phyloP scores from a whole-genome alignment of 2,113 vertebrate genomes.

The Cheilinus undulatus region DNA sequence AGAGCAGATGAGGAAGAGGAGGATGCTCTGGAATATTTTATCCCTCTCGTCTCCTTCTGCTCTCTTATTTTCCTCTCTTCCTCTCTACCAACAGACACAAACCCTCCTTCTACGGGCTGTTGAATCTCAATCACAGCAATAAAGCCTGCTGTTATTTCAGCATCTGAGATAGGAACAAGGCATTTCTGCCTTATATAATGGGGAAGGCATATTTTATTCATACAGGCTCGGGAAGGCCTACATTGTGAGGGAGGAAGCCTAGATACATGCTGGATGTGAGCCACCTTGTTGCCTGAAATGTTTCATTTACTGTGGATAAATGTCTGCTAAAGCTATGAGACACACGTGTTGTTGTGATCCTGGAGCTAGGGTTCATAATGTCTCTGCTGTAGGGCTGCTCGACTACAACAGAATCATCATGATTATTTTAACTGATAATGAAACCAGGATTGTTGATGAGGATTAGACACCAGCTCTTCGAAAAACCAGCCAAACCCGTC shows the following conservation, averaged over 20 bases:
- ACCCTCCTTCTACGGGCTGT: background rate
- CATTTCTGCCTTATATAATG: slow-evolving; percentile 65
- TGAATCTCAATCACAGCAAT: slow-evolving; percentile 53
- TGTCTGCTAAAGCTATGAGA: background rate
- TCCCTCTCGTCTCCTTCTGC: background rate
- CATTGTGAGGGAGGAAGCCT: slow-evolving; percentile 23
- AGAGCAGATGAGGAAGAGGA: slow-evolving; percentile 53
- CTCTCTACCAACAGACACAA: background rate
- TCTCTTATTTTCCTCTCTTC: too few species aligned
- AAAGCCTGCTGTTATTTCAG: slow-evolving; percentile 24
- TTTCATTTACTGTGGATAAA: background rate
- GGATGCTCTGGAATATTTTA: slow-evolving; percentile 37
- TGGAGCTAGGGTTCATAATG: background rate
- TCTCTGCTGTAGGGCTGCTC: too few species aligned
- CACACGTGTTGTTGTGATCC: background rate
- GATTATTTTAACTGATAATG: too few species aligned
- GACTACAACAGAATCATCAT: too few species aligned
- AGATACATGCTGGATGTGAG: slow-evolving; percentile 32
- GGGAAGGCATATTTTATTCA: slow-evolving; percentile 73
- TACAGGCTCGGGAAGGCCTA: slow-evolving; percentile 37
- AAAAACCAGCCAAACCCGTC: too few species aligned
- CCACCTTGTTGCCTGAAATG: slow-evolving; percentile 32
- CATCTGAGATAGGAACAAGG: slow-evolving; percentile 15
- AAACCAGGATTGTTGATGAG: too few species aligned
- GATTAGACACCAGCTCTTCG: too few species aligned